Conservation (phyloP, 53 echinoderm and acorn worm genomes). For the Henricia sp. region DNA sequence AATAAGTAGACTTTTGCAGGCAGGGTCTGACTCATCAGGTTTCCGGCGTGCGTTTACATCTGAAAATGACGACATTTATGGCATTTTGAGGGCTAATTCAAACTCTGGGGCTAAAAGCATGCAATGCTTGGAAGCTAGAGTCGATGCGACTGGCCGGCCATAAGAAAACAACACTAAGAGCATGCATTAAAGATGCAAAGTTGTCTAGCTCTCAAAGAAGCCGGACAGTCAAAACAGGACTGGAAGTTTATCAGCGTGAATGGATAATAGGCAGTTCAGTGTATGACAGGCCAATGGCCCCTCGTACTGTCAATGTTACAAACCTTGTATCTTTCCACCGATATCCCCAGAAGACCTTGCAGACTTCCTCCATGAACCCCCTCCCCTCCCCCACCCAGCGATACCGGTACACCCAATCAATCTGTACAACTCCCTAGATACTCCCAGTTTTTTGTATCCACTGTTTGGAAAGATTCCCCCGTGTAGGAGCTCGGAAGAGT, state of each 20-base stretch:
- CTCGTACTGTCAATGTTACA: background rate
- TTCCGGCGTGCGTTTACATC: background rate
- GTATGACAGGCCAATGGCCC: slow-evolving; percentile 50
- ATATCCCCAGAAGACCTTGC: background rate
- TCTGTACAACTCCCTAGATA: slow-evolving; percentile 2
- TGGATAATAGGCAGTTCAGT: slow-evolving; percentile 39
- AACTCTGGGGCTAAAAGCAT: slow-evolving; percentile 35
- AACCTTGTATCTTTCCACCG: slow-evolving; percentile 13
- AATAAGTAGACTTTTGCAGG: slow-evolving; percentile 10
- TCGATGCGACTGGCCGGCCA: slow-evolving; percentile 23
- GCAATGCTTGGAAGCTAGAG: slow-evolving; percentile 1
- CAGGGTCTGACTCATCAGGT: slow-evolving; percentile 36
- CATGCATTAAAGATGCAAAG: slow-evolving; percentile 50
- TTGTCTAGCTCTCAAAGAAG: slow-evolving; percentile 31
- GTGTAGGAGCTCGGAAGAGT: background rate
- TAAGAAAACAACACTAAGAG: slow-evolving; percentile 57
- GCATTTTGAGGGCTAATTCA: slow-evolving; percentile 35
- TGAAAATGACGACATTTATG: slow-evolving; percentile 4
- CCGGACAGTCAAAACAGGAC: slow-evolving; percentile 37
- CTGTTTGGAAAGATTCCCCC: background rate
- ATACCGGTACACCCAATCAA: slow-evolving; percentile 32
- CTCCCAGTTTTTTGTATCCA: background rate
- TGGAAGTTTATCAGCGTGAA: slow-evolving; percentile 10
- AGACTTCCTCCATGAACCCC: background rate
- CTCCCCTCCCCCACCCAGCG: too few relatives aligned